Evolutionary conservation across 2,888 invertebrate species (phyloP), one percentile per base, ranked within the genome.

Genomic region (Brenthis daphne): DNA sequence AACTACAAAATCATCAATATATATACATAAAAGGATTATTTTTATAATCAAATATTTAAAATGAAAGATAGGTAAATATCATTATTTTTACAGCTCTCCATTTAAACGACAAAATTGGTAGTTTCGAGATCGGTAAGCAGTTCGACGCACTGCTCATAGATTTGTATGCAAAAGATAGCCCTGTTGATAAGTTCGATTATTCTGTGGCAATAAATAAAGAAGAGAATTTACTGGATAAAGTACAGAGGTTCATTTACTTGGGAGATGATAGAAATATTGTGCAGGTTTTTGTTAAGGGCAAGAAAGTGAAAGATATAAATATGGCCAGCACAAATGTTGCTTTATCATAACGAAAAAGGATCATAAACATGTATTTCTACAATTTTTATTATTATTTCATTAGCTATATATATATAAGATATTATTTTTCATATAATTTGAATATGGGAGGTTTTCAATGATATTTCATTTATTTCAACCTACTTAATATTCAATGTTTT

Each of bases 121-220:
- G 95, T 87, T 97, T 98, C 78, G 90, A 94, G 75, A 84, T 94
- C 6, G 97, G 97, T 24, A 98, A 98, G 84, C 95, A 97, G 67
- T 98, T 98, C 78, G 98, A 98, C 90, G 98, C 98, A 0, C 87
- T 98, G 0, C 77, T 97, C 1, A 89, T 98, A 47, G 96, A 97
- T 78, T 91, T 95, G n/a, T 92, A 93, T 76, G 80, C 87, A 14
- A 68, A 84, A 14, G 82, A 84, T 13, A 90, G 94, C 11, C 89
- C 92, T 3, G 84, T 94, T 24, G 94, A 95, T 76, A 86, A 93
- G 73, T 93, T 94, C 63, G 74, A 76, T 0, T 80, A 81, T 65
- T 72, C 77, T 3, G 75, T 81, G 5, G 77, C 77, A 1, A 79
- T 79, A 0, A 77, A 79, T 6, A 85, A 93, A 14, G 93, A 94